Evolutionary conservation across 2,797 vertebrate genomes (phyloP).

Genomic region (Streptopelia turtur): DNA sequence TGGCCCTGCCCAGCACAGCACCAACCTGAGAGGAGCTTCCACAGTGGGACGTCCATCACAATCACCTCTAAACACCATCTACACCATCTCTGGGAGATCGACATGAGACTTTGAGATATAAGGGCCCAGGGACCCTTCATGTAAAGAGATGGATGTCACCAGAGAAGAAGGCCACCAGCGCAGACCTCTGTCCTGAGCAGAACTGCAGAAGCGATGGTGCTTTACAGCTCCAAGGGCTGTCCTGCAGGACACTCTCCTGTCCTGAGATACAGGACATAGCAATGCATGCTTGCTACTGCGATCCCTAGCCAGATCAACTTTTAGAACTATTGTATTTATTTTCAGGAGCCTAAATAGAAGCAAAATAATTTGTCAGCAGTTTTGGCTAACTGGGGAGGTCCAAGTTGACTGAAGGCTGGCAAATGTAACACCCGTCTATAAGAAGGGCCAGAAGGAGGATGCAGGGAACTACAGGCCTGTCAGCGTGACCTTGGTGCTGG

Average conservation of each 20-base stretch:
- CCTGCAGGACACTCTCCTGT: neutral
- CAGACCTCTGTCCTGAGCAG: accelerated
- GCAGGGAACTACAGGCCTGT: neutral
- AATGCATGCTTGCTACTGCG: neutral
- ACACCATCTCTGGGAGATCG: neutral
- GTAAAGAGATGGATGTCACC: neutral
- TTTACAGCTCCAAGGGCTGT: neutral
- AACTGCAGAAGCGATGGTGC: neutral
- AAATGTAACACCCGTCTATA: neutral
- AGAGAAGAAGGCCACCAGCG: neutral
- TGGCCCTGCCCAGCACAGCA: neutral
- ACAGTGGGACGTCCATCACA: neutral
- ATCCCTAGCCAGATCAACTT: neutral
- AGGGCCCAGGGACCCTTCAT: neutral
- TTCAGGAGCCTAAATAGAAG: neutral
- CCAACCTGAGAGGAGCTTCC: neutral
- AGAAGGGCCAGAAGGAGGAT: neutral
- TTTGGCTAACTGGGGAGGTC: neutral
- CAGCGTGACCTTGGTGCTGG: accelerated
- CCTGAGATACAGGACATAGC: neutral
- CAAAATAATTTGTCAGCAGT: neutral
- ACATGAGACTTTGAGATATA: accelerated
- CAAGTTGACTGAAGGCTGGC: neutral
- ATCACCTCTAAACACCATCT: neutral
- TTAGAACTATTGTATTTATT: neutral